Evolutionary conservation across 2,113 vertebrate species (phyloP), one percentile per base, ranked within the genome.

Genomic region (Cariama cristata): DNA sequence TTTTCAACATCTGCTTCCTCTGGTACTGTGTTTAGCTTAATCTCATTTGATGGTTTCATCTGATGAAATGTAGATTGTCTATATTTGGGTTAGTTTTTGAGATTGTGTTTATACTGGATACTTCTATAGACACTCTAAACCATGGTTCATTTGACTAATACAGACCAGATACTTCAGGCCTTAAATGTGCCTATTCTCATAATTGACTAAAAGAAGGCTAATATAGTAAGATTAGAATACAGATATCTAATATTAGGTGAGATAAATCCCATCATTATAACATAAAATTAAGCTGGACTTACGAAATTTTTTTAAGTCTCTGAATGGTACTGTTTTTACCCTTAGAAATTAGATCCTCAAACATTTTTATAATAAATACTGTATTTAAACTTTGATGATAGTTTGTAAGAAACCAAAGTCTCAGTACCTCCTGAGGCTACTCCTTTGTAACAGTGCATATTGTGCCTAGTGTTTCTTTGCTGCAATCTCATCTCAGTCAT

Each of bases 21-120:
- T 92, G n/a, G 38, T 80, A 76, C 63, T 85, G 26, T 23, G 63
- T 95, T 96, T 85, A 94, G 5, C 40, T 96, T 77, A 86, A 15
- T 88, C 24, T 81, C n/a, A 59, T 42, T 81, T 79, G 50, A 45
- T 22, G 20, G 5, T 85, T 93, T 88, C 4, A 1, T 82, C 49
- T 88, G 58, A 59, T 40, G 23, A 79, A 90, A 83, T 50, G 28
- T 38, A 85, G 13, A n/a, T 77, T 71, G 21, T 79, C 28, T 59
- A 3, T 63, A 63, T 71, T 63, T 71, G 14, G 50, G 64, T 71
- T 24, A 15, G 5, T 14, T 93, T 88, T 75, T 71, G 35, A 66
- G 21, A 40, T 49, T 84, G 47, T 83, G 23, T 75, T 91, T 79
- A n/a, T 76, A 21, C 11, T 49, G 53, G 4, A 60, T 12, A 32